Conservation (phyloP, 2,113 vertebrate genomes). For the Cryptomyrus ogoouensis region DNA sequence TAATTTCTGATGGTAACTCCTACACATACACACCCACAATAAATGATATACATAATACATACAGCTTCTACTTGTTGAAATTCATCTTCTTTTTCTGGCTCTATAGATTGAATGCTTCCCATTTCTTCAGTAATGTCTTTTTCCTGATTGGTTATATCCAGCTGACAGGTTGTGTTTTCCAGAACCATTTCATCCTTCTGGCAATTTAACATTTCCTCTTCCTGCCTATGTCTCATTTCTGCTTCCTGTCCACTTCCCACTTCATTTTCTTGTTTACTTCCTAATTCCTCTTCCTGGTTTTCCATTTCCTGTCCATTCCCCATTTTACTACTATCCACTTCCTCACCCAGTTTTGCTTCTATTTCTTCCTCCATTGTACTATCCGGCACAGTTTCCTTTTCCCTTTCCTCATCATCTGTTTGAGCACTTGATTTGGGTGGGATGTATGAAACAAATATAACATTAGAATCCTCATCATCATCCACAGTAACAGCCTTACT, state of each 20-base stretch:
- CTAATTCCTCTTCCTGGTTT: not conserved
- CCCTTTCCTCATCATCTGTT: not conserved
- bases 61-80: not conserved
- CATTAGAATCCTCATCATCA: slow-evolving; percentile 55
- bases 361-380: not conserved
- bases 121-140: not conserved
- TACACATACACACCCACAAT: not conserved
- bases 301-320: not conserved
- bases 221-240: not conserved
- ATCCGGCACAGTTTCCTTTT: not conserved
- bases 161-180: not conserved
- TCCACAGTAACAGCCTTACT: slow-evolving; percentile 24
- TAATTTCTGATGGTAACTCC: not conserved
- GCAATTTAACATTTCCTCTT: slow-evolving; percentile 2
- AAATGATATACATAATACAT: not conserved
- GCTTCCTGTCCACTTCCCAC: not conserved
- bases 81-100: not conserved
- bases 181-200: not conserved
- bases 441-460: slow-evolving; percentile 63
- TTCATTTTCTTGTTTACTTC: not conserved
- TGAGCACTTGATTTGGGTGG: slow-evolving; percentile 44
- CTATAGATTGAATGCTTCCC: not conserved
- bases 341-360: not conserved
- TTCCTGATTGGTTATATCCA: not conserved
- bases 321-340: not conserved